Percentiles rank a stretch among this genome's conserved stretches.
These are phyloP conservation scores for Cheilosia vulpina DNA, from an alignment of 2,888 invertebrate species.

Conservation along the genomic window DNA sequence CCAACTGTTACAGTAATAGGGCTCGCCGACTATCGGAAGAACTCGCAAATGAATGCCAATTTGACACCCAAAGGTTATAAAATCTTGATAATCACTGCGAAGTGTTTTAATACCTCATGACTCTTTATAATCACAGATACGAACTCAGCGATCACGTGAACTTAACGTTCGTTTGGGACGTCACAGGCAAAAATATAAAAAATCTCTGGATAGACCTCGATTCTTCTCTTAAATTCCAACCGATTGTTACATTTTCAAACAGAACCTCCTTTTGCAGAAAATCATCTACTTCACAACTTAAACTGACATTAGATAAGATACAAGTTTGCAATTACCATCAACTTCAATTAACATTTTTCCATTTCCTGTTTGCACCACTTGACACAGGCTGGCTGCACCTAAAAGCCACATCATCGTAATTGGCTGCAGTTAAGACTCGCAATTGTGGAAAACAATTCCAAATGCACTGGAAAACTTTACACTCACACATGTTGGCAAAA, in stretches of 20 bases:
- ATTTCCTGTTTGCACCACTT: conserved; percentile 22
- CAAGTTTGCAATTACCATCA: neutral
- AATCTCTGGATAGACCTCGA: neutral
- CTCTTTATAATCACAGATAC: neutral
- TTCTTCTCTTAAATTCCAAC: neutral
- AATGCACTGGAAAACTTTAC: conserved; percentile 18
- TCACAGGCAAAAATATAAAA: neutral
- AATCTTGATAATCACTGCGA: too few species aligned
- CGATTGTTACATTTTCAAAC: too few species aligned
- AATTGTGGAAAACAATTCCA: conserved; percentile 21
- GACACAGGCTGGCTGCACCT: neutral
- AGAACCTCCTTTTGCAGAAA: too few species aligned
- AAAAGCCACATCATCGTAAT: neutral
- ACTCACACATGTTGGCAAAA: too few species aligned
- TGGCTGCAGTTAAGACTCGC: neutral
- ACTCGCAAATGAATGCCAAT: too few species aligned
- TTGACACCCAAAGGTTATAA: too few species aligned
- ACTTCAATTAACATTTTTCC: conserved; percentile 1
- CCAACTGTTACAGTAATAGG: too few species aligned
- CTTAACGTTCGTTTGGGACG: neutral
- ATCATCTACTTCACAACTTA: too few species aligned
- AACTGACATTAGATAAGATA: neutral
- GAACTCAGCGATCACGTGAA: neutral
- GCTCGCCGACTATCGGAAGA: too few species aligned
- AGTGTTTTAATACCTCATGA: neutral